Conservation (phyloP, 1,140 invertebrate species). For the Pogonomyrmex barbatus region DNA sequence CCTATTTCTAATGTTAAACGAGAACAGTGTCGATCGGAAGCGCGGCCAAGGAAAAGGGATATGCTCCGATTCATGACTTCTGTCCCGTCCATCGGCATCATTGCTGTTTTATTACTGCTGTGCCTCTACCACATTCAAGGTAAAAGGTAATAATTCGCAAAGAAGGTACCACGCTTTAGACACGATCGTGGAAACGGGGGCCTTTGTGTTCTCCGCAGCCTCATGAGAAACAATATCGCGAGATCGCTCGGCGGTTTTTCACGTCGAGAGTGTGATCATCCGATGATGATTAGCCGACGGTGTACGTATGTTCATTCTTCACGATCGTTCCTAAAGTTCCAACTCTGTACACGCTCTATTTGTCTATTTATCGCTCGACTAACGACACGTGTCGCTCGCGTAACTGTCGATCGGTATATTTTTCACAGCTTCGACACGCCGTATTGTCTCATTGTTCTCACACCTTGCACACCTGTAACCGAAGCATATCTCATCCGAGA, state of each 20-base stretch:
- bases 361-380: conserved; percentile 61
- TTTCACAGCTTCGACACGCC: conserved; percentile 44
- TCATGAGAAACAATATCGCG: neutral
- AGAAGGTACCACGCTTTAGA: conserved; percentile 69
- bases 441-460: conserved; percentile 44
- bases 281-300: neutral
- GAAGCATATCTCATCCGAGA: conserved; percentile 39
- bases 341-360: conserved; percentile 70
- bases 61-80: conserved; percentile 82
- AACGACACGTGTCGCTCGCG: conserved; percentile 58
- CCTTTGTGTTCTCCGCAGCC: neutral
- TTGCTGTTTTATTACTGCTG: conserved; percentile 82
- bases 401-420: conserved; percentile 40
- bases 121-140: conserved; percentile 83
- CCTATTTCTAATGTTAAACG: conserved; percentile 83
- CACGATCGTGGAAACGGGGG: conserved; percentile 66
- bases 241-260: conserved; percentile 6
- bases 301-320: conserved; percentile 29
- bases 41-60: conserved; percentile 81
- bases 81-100: conserved; percentile 83
- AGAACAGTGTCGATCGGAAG: conserved; percentile 82
- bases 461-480: conserved; percentile 64
- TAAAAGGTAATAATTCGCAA: conserved; percentile 80
- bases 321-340: conserved; percentile 73
- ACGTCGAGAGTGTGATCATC: neutral